Evolutionary conservation across 2,888 invertebrate species (phyloP), one percentile per base, ranked within the genome.

Genomic region (Parascotia fuliginaria): DNA sequence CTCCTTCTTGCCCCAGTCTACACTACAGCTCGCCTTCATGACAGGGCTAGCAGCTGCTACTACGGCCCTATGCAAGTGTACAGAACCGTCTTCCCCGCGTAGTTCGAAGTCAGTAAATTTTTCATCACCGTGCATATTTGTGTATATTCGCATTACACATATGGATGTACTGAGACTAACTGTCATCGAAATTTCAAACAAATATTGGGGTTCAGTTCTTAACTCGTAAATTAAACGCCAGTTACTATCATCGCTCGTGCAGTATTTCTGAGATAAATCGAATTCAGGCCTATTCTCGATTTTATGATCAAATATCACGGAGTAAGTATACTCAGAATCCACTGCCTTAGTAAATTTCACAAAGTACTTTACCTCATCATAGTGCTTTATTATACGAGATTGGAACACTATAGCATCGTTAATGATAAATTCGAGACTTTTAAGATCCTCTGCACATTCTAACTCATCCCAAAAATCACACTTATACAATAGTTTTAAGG

Each of bases 41-140:
- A 83, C 81, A 0, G 82, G 79, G 37, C 84, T 85, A 9, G 77
- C 63, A 0, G 81, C 73, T 0, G 85, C 85, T 6, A 83, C 41
- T 0, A 79, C 78, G 0, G 77, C 75, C 28, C 72, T 68, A 45
- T 85, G 85, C 40, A 81, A 56, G 3, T 65, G 70, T 4, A 85
- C 79, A 0, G 77, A 72, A 0, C 85, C 85, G 36, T 78, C 81
- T 7, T 74, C 74, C 0, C 81, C 79, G 3, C 76, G 70, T 36
- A 85, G 48, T 37, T 79, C 75, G 37, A 85, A 84, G 49, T 85
- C 85, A 0, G 79, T 81, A 38, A 85, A 50, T 29, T 81, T 79
- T 1, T 67, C 69, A 46, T 85, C 85, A 1, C 65, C 67, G 40
- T 80, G 65, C 1, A 85, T 66, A 46, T 12, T 7, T 1, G 54